Evolutionary conservation across 2,113 vertebrate species (phyloP).

Genomic region (Psilopsiagon aurifrons): DNA sequence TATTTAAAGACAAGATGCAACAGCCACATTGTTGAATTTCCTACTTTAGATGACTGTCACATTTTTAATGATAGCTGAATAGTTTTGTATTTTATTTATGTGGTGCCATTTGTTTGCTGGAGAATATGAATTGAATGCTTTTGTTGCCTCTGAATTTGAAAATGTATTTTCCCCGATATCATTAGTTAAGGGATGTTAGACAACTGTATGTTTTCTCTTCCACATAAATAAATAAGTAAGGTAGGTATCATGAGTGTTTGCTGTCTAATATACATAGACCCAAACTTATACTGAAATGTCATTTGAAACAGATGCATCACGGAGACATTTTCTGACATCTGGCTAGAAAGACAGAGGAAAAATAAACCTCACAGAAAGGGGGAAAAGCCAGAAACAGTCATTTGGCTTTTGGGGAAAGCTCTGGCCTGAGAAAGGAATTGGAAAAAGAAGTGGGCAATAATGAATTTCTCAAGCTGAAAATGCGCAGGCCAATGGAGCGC

Average conservation of each 20-base stretch:
- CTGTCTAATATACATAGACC: constrained; percentile 9
- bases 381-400: background rate
- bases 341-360: constrained; percentile 66
- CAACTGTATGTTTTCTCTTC: constrained; percentile 2
- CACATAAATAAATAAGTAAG: constrained; percentile 59
- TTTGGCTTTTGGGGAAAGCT: constrained; percentile 53
- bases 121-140: constrained; percentile 2
- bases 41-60: constrained; percentile 37
- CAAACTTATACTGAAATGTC: constrained; percentile 50
- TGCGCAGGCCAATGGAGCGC: constrained; percentile 78
- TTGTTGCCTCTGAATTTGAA: constrained; percentile 42
- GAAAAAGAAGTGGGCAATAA: constrained; percentile 69
- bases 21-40: constrained; percentile 25
- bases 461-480: constrained; percentile 84
- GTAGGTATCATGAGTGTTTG: constrained; percentile 5
- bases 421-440: constrained; percentile 9
- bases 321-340: constrained; percentile 66
- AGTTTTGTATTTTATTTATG: constrained; percentile 72
- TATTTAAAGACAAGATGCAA: constrained; percentile 57
- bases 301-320: constrained; percentile 77
- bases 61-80: constrained; percentile 65
- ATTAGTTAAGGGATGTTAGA: constrained; percentile 47
- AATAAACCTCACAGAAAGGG: background rate
- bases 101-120: constrained; percentile 58
- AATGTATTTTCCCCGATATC: constrained; percentile 19